Conservation (phyloP, 2,888 invertebrate genomes). For the Diachrysia chrysitis region DNA sequence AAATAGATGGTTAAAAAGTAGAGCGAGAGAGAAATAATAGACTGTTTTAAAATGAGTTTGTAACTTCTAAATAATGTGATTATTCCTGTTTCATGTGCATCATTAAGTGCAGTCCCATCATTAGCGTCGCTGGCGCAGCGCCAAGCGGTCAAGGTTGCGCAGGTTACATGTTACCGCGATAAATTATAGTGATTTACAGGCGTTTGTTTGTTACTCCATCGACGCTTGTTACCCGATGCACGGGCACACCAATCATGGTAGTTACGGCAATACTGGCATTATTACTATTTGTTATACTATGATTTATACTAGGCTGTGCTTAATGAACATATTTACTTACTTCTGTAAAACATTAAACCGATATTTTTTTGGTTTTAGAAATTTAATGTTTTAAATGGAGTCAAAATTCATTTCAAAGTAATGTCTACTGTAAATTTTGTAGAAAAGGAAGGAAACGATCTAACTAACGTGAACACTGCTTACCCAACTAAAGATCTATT, state of each 20-base stretch:
- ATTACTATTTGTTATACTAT: neutral
- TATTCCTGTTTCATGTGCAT: conserved; percentile 21
- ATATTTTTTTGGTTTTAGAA: too few species aligned
- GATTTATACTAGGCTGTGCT: neutral
- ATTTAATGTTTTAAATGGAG: too few species aligned
- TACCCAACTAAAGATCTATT: neutral
- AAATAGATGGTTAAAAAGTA: too few species aligned
- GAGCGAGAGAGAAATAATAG: too few species aligned
- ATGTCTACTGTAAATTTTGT: neutral
- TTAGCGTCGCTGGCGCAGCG: conserved; percentile 48
- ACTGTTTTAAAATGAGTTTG: neutral
- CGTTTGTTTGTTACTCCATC: conserved; percentile 32
- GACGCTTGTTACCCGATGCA: conserved; percentile 29
- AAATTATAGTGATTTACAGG: conserved; percentile 58
- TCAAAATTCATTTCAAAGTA: too few species aligned
- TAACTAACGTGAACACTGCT: neutral
- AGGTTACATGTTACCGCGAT: conserved; percentile 45
- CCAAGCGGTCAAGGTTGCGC: conserved; percentile 66
- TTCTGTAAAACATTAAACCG: too few species aligned
- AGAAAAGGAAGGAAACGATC: neutral
- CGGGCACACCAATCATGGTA: conserved; percentile 27
- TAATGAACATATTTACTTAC: neutral
- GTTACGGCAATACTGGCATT: conserved; percentile 5
- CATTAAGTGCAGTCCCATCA: conserved; percentile 43
- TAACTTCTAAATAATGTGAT: neutral